Conservation (phyloP, 2,113 vertebrate genomes). For the Pomatorhinus ruficollis region DNA sequence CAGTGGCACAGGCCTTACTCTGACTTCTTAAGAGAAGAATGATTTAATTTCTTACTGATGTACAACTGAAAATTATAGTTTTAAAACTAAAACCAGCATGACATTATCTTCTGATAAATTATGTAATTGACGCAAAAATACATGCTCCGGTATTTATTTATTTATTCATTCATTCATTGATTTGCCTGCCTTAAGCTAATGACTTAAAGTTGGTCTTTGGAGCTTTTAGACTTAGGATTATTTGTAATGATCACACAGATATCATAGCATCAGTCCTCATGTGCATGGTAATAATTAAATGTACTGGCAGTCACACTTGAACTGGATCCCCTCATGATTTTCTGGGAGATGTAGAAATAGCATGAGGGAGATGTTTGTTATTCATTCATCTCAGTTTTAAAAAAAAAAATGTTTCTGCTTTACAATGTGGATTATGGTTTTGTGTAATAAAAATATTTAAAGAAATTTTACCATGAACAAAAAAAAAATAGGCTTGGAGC, state of each 20-base stretch:
- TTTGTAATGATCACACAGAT: neutral
- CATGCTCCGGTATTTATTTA: neutral
- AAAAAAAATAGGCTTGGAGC: neutral
- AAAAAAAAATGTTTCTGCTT: neutral
- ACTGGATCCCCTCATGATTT: neutral
- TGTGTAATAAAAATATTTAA: neutral
- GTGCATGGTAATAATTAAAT: neutral
- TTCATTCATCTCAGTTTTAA: neutral
- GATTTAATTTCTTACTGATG: neutral
- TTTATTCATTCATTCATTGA: neutral
- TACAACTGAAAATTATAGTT: neutral
- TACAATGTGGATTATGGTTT: fast-evolving
- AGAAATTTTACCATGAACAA: neutral
- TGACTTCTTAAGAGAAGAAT: neutral
- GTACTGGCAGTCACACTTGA: neutral
- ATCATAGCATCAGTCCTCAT: neutral
- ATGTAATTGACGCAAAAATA: neutral
- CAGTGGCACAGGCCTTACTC: neutral
- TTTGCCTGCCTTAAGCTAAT: neutral
- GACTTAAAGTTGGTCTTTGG: neutral
- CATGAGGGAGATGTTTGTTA: neutral
- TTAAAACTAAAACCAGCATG: neutral
- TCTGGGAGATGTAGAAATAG: neutral
- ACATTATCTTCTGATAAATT: neutral
- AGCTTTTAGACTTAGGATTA: neutral